phyloP scores from a whole-genome alignment of 1,140 invertebrate genomes.

The Onthophagus taurus region DNA sequence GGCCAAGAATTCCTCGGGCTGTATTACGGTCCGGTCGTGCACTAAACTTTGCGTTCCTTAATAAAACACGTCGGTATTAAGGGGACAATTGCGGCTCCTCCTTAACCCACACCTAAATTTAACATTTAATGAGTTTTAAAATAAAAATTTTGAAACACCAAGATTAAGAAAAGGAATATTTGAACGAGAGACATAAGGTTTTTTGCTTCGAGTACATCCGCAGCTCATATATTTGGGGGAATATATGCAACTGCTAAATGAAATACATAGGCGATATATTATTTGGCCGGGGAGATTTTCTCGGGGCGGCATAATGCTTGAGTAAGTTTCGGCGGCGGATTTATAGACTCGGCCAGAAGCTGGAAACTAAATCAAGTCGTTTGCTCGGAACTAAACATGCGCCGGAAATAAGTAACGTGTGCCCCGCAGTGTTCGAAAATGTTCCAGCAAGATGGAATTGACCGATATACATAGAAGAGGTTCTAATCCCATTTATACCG shows the following conservation, averaged over 20 bases:
- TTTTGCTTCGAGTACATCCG: not conserved
- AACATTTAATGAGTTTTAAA: too few relatives aligned
- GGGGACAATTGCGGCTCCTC: too few relatives aligned
- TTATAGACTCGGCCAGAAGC: conserved; percentile 10
- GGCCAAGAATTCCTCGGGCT: conserved; percentile 29
- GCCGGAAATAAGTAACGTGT: conserved; percentile 28
- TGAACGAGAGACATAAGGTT: too few relatives aligned
- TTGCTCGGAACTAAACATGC: conserved; percentile 13
- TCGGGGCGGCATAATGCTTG: conserved; percentile 7
- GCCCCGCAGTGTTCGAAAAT: conserved; percentile 22
- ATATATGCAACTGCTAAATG: conserved; percentile 10
- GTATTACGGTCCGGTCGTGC: conserved; percentile 20
- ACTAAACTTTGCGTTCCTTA: conserved; percentile 30
- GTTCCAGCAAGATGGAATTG: conserved; percentile 14
- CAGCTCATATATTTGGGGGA: conserved; percentile 6
- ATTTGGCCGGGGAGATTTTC: conserved; percentile 1
- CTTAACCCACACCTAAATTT: too few relatives aligned
- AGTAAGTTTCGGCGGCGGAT: conserved; percentile 7
- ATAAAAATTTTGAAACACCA: too few relatives aligned
- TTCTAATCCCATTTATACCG: not conserved
- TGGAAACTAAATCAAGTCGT: conserved; percentile 12
- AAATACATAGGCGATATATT: conserved; percentile 12
- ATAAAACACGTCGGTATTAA: conserved; percentile 18
- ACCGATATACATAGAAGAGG: conserved; percentile 2
- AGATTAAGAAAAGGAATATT: too few relatives aligned